Base-by-base conservation (phyloP, 2,113 vertebrate species). In the Eurypyga helias region DNA sequence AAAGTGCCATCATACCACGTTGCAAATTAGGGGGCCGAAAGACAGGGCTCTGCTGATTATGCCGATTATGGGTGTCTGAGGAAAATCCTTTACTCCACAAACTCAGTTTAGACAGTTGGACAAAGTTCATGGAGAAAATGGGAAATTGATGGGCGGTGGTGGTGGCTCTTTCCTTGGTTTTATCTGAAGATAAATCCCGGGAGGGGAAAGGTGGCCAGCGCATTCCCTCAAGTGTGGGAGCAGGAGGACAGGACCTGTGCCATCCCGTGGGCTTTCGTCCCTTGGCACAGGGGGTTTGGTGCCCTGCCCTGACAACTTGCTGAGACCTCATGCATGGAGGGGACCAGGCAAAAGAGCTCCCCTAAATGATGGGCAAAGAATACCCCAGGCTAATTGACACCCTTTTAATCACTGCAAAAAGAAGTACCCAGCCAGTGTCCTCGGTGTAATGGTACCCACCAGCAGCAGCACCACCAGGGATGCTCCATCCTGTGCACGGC, bases 11-110 rank as follows among this genome's bases (percentile, higher is more conserved):
- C 95, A 48, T 82, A 88, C 93, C 96, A 91, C 84, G 48, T 67
- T 83, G 90, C 96, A 95, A 97, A 97, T 96, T 83, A 96, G 88
- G 95, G 94, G 89, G 60, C 82, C 9, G 12, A 83, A 91, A 95
- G 89, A 67, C 69, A 70, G 61, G 60, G 36, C 26, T 43, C n/a
- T 87, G 85, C 65, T 94, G 83, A 92, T 89, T 89, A 71, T 77
- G 77, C 41, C 51, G 34, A 64, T 94, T 80, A 95, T 61, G 46
- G 49, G 41, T 33, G 58, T 52, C 54, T 41, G 78, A 96, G 76
- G 76, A 90, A 93, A 91, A 95, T 87, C 49, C 61, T 84, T 96
- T 90, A 71, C 49, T 80, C 26, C 70, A 64, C 77, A 93, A 70
- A 70, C 45, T 91, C n/a, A 7, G 49, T 71, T 94, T 49, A 55